Base-by-base conservation (phyloP, 2,888 invertebrate species). In the Drosophila kuntzei region DNA sequence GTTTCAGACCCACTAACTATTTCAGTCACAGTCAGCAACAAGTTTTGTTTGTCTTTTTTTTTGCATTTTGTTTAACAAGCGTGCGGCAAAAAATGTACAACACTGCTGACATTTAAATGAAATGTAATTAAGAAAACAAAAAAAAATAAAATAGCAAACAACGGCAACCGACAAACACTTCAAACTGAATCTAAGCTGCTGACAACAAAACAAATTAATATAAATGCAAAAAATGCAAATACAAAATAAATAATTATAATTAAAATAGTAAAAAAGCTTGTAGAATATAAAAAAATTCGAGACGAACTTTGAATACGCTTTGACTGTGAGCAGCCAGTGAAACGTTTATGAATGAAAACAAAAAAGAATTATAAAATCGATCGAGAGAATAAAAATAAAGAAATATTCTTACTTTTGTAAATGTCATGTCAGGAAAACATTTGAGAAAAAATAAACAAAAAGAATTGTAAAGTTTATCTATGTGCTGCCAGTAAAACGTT, bases 81-180 rank as follows among this genome's bases (percentile, higher is more conserved):
- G 74, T 62, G 75, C 60, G 55, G 70, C 63, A 74, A 53, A 51
- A 68, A 69, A 65, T 75, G 65, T 66, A 72, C 76, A 67, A 80
- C 76, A 53, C 55, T 75, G 79, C 79, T 87, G 87, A 82, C 87
- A 89, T 89, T 89, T 87, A 85, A 87, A 89, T 87, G 79, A 82
- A 78, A 74, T 75, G 85, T 80, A 82, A 89, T 89, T 89, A 82
- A 78, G 72, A 68, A 67, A 55, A 44, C 60, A 55, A 34, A 37
- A 44, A 36, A 37, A 9, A 53, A 58, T 1, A 9, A 2, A 57
- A 25, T 43, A 36, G 44, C 37, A 41, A 65, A 25, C 61, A 37
- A 39, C 25, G 12, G 16, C 36, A 50, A 49, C 61, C 60, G 54
- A 72, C 72, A 76, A 76, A 67, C 63, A 79, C 76, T 67, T 64